Evolutionary conservation across 1,140 invertebrate species (phyloP).

Genomic region (Lordiphosa mommai): DNA sequence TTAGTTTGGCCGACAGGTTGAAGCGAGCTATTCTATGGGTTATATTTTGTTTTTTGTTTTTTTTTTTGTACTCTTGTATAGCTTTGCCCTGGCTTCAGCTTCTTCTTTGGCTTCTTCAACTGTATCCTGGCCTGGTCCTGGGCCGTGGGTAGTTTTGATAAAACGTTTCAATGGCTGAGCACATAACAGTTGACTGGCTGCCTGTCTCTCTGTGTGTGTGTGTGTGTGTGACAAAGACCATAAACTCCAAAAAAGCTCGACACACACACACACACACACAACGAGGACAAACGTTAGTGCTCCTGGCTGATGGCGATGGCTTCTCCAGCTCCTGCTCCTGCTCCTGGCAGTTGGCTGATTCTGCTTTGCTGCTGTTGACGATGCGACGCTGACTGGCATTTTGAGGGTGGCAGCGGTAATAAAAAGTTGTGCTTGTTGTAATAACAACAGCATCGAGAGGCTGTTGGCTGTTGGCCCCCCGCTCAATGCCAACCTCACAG

Average conservation of each 20-base stretch:
- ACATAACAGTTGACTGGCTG: constrained; percentile 76
- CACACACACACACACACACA: constrained; percentile 58
- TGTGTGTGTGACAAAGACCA: constrained; percentile 68
- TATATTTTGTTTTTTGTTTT: too few species aligned
- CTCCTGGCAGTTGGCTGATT: constrained; percentile 1
- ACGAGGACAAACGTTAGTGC: constrained; percentile 52
- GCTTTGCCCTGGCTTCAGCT: constrained; percentile 7
- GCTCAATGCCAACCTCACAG: neutral
- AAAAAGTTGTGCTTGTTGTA: constrained; percentile 74
- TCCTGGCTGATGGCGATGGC: constrained; percentile 33
- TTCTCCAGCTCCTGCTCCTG: constrained; percentile 2
- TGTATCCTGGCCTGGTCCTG: neutral
- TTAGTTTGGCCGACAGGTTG: constrained; percentile 53
- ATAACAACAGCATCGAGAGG: constrained; percentile 62
- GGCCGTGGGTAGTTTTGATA: constrained; percentile 73
- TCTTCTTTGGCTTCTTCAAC: constrained; percentile 5
- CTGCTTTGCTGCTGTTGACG: constrained; percentile 47
- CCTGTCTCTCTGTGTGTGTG: constrained; percentile 34
- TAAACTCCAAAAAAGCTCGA: constrained; percentile 56
- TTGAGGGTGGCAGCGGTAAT: constrained; percentile 70
- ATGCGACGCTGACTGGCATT: constrained; percentile 72
- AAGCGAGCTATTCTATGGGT: constrained; percentile 26
- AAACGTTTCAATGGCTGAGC: constrained; percentile 74
- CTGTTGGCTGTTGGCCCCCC: constrained; percentile 21
- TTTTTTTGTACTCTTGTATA: too few species aligned